phyloP scores from a whole-genome alignment of 1,140 invertebrate species.

The Palaemon carinicauda region DNA sequence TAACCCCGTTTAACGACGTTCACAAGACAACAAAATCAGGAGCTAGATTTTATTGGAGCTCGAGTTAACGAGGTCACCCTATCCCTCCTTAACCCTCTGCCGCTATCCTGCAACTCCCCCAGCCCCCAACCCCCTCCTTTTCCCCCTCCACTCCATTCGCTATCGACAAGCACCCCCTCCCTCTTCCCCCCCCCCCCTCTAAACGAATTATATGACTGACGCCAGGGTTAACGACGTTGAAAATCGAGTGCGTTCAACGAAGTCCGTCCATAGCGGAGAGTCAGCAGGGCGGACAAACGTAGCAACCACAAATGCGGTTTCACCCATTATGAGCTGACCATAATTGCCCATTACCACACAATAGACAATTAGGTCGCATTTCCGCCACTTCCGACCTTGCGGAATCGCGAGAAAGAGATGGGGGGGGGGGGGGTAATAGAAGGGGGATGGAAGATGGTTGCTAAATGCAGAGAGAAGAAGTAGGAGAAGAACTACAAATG shows the following conservation, averaged over 20 bases:
- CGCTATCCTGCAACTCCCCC: neutral
- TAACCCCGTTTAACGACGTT: no score
- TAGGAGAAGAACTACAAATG: no score
- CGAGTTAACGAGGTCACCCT: no score
- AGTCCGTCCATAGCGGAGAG: neutral
- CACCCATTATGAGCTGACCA: constrained; percentile 35
- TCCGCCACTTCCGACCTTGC: constrained; percentile 15
- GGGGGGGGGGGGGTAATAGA: neutral
- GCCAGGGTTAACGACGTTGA: neutral
- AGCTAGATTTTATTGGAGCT: no score
- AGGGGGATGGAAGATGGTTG: neutral
- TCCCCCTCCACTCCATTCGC: no score
- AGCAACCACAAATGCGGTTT: constrained; percentile 29
- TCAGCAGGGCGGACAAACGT: constrained; percentile 34
- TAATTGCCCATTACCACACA: constrained; percentile 43
- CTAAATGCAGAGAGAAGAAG: neutral
- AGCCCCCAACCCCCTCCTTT: neutral
- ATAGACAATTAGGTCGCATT: constrained; percentile 37
- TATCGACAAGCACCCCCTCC: no score
- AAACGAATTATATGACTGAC: neutral
- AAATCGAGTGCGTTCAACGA: neutral
- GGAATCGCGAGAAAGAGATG: neutral
- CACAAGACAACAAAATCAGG: no score
- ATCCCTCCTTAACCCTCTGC: no score
- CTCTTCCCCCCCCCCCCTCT: neutral